These are phyloP conservation scores for Drosophila ananassae DNA, from an alignment of 1,140 invertebrate genomes.

Conservation along the genomic window DNA sequence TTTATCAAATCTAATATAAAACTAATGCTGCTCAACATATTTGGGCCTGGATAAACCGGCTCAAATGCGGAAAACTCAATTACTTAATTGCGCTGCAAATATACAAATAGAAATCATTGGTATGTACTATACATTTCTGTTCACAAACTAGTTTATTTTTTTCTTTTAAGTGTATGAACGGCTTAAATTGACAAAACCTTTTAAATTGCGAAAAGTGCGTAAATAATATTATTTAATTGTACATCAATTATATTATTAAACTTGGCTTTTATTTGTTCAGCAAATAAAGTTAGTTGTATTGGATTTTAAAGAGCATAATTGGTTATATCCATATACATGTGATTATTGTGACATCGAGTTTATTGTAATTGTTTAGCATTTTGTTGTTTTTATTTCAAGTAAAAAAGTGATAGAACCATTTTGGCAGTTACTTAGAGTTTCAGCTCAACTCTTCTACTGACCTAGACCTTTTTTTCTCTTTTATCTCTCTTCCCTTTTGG, in stretches of 20 bases:
- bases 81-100: conserved; percentile 44
- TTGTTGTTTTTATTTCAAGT: conserved; percentile 21
- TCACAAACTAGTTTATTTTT: conserved; percentile 46
- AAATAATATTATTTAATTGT: neutral
- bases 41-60: conserved; percentile 22
- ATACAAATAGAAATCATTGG: conserved; percentile 50
- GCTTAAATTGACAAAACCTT: conserved; percentile 16
- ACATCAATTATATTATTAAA: neutral
- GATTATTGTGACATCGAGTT: neutral
- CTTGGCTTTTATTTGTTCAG: neutral
- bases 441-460: conserved; percentile 26
- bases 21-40: neutral
- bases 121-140: conserved; percentile 42
- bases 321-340: neutral
- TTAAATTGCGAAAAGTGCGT: conserved; percentile 24
- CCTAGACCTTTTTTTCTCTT: conserved; percentile 34
- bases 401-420: conserved; percentile 22
- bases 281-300: neutral
- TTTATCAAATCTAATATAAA: neutral
- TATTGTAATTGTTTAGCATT: conserved; percentile 7
- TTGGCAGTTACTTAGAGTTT: conserved; percentile 20
- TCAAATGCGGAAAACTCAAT: conserved; percentile 40
- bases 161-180: conserved; percentile 44
- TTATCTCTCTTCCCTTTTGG: conserved; percentile 23
- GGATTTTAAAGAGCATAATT: neutral